Percentiles rank a stretch among this genome's conserved stretches.
Evolutionary conservation across 2,888 invertebrate species (phyloP).

Genomic region (Drosophila falleni): DNA sequence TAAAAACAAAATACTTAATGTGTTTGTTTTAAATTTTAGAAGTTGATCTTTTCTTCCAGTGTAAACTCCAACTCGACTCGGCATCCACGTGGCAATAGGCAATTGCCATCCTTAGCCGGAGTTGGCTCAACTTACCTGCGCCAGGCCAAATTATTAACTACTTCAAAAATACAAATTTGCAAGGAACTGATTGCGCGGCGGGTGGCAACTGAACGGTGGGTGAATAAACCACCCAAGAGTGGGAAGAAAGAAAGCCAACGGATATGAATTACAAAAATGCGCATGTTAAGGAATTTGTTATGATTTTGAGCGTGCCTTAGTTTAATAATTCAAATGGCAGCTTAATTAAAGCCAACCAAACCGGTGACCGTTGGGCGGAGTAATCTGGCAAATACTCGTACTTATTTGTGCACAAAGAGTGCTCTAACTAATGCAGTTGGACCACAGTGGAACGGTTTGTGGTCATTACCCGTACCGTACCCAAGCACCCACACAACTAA

Average conservation of each 20-base stretch:
- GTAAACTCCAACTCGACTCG: neutral
- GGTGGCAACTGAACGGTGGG: conserved; percentile 15
- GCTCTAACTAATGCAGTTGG: conserved; percentile 64
- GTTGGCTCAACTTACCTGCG: conserved; percentile 17
- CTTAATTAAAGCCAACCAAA: conserved; percentile 67
- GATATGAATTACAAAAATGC: conserved; percentile 54
- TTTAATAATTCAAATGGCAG: conserved; percentile 71
- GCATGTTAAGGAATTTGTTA: conserved; percentile 60
- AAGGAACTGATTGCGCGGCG: conserved; percentile 47
- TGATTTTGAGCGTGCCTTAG: conserved; percentile 60
- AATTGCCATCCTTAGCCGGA: conserved; percentile 22
- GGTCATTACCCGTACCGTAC: conserved; percentile 26
- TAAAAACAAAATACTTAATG: too few species aligned
- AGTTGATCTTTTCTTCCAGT: too few species aligned
- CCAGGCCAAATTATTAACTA: conserved; percentile 58
- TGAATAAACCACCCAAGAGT: neutral
- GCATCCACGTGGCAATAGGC: conserved; percentile 50
- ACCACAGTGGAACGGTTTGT: conserved; percentile 49
- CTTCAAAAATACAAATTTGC: conserved; percentile 69
- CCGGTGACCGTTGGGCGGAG: conserved; percentile 16
- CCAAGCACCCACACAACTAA: conserved; percentile 58
- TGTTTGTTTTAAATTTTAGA: too few species aligned
- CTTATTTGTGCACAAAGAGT: conserved; percentile 29
- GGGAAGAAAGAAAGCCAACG: conserved; percentile 7
- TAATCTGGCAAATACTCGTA: conserved; percentile 14